phyloP scores from a whole-genome alignment of 2,888 invertebrate genomes.

The Drosophila affinis region DNA sequence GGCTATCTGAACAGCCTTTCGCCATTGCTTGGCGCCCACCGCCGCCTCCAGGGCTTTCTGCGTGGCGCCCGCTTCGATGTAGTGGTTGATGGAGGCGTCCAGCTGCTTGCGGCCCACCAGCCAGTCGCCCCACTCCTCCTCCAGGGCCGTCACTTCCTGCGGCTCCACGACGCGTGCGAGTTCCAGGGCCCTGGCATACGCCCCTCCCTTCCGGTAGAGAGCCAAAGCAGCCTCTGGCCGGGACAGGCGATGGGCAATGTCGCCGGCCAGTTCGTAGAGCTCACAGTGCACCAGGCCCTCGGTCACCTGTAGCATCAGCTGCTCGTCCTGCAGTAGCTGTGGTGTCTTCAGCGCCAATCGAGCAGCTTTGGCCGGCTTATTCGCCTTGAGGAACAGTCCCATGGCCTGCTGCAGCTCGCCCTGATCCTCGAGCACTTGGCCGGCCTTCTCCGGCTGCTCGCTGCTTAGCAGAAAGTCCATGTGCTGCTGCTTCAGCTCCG shows the following conservation, averaged over 20 bases:
- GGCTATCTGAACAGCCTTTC: slow-evolving; percentile 91
- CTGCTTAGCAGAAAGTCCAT: slow-evolving; percentile 92
- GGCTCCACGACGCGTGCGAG: slow-evolving; percentile 92
- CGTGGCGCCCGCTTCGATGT: slow-evolving; percentile 96
- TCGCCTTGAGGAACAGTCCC: slow-evolving; percentile 93
- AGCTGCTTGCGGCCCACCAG: slow-evolving; percentile 93
- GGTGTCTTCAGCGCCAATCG: slow-evolving; percentile 87
- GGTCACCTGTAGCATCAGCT: slow-evolving; percentile 87
- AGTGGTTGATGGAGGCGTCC: slow-evolving; percentile 98
- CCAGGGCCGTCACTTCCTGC: slow-evolving; percentile 92
- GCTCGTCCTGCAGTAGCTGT: slow-evolving; percentile 89
- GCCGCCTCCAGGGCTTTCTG: slow-evolving; percentile 95
- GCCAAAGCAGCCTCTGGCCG: slow-evolving; percentile 85
- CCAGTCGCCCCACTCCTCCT: slow-evolving; percentile 97
- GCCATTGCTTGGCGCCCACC: slow-evolving; percentile 96
- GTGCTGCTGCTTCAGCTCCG: slow-evolving; percentile 89
- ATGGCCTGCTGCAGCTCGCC: slow-evolving; percentile 93
- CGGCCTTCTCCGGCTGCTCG: slow-evolving; percentile 93
- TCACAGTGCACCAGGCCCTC: slow-evolving; percentile 86
- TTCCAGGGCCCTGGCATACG: slow-evolving; percentile 92
- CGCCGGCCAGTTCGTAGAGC: slow-evolving; percentile 90
- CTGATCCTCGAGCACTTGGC: slow-evolving; percentile 90
- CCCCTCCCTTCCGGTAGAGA: slow-evolving; percentile 87
- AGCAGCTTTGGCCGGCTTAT: slow-evolving; percentile 94
- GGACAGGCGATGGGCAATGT: slow-evolving; percentile 88